Evolutionary conservation across 2,113 vertebrate species (phyloP).

Genomic region (Melospiza melodia): DNA sequence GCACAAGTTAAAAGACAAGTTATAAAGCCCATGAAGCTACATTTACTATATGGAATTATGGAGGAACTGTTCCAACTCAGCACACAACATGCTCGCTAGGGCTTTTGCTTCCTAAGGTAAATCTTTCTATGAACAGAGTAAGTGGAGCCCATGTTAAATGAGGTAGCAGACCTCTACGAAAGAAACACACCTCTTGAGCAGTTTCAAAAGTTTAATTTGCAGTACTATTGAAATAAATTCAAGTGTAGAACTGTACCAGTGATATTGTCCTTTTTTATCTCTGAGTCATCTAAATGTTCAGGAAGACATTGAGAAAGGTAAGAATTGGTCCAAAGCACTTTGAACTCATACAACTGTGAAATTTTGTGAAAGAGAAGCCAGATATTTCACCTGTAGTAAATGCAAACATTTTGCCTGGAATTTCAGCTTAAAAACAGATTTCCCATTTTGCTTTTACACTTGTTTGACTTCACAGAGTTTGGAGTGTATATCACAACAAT

Average conservation of each 20-base stretch:
- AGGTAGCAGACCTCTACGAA: neutral
- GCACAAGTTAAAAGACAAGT: neutral
- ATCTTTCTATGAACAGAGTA: neutral
- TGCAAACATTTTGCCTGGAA: neutral
- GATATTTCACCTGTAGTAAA: slow-evolving; percentile 25
- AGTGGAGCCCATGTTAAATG: neutral
- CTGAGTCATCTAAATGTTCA: neutral
- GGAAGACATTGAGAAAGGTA: neutral
- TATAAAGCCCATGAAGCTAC: neutral
- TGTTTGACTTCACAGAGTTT: slow-evolving; percentile 36
- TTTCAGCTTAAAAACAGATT: slow-evolving; percentile 18
- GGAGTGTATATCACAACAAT: neutral
- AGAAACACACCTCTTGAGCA: slow-evolving; percentile 13
- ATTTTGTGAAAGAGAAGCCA: neutral
- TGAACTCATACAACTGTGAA: neutral
- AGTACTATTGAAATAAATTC: neutral
- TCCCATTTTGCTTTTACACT: slow-evolving; percentile 11
- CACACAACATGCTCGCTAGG: neutral
- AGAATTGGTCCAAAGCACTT: neutral
- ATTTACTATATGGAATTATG: neutral
- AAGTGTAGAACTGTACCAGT: neutral
- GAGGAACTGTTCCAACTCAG: neutral
- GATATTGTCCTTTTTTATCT: neutral
- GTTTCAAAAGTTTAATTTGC: neutral
- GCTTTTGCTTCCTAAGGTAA: neutral